Evolutionary conservation across 2,113 vertebrate species (phyloP), one percentile per base, ranked within the genome.

Genomic region (Prionailurus viverrinus): DNA sequence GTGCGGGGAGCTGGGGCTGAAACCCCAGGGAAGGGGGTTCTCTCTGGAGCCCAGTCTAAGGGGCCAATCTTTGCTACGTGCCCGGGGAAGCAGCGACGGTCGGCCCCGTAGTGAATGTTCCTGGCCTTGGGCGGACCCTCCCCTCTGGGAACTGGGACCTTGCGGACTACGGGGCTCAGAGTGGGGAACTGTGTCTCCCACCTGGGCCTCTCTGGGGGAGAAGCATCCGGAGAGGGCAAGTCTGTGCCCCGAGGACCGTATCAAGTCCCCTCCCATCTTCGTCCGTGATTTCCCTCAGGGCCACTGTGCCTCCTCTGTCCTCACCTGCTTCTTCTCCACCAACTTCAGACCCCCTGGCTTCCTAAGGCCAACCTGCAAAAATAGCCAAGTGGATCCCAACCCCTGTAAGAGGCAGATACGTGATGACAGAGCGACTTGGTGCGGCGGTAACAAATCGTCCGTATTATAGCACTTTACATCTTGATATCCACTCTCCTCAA

Each of bases 391-490:
- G 66, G 13, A 16, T 93, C 25, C 81, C 82, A 39, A 9, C 51
- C 95, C 92, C 95, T 93, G 79, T 63, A 68, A 92, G 74, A 95
- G 45, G 91, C 81, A 96, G 95, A 76, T 91, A 41, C 86, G 25
- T 94, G 95, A 98, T 96, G 97, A 97, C 96, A 87, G 96, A 92
- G 86, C 11, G 33, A 92, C 89, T 82, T 73, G 86, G 97, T 45
- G 87, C 79, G 5, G 83, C 27, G 19, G 97, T 98, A 98, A 98
- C 98, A 98, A 97, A 98, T 98, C 94, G 98, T 97, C 98, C 95
- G 31, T 87, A 98, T 98, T 98, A 98, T 94, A 98, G 95, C 97
- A 95, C 97, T 98, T 98, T 98, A 97, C 97, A 98, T 98, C 98
- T 98, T 97, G 97, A 97, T 98, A 97, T 95, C 96, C 97, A 89